These are phyloP conservation scores for Acrossocheilus fasciatus DNA, from an alignment of 2,797 vertebrate species.

Conservation along the genomic window DNA sequence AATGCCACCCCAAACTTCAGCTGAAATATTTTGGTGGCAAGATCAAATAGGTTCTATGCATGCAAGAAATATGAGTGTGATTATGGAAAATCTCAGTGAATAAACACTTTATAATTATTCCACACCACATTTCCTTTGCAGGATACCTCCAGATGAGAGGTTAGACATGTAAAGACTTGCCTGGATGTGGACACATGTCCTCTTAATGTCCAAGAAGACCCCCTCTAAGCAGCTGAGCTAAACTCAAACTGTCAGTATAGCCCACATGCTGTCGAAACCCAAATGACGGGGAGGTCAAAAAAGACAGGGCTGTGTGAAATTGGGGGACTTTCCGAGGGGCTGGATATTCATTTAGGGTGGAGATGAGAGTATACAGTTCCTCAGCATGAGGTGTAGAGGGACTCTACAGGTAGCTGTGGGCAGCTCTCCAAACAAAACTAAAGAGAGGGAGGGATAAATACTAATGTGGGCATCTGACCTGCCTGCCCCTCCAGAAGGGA, in stretches of 20 bases:
- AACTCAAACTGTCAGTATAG: conserved; percentile 75
- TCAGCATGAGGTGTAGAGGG: conserved; percentile 41
- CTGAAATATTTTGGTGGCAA: not conserved
- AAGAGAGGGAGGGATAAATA: conserved; percentile 60
- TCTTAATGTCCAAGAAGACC: conserved; percentile 74
- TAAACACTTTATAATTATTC: conserved; percentile 6
- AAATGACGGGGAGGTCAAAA: conserved; percentile 66
- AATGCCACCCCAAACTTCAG: not conserved
- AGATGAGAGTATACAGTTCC: conserved; percentile 52
- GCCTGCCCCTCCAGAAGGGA: not conserved
- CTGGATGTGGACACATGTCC: conserved; percentile 74
- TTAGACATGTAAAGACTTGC: conserved; percentile 76
- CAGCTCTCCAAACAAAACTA: conserved; percentile 49
- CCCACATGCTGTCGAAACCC: conserved; percentile 72
- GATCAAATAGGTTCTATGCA: not conserved
- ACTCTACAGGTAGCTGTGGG: conserved; percentile 65
- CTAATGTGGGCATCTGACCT: conserved; percentile 64
- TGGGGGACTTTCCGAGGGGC: conserved; percentile 72
- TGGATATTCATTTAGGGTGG: conserved; percentile 70
- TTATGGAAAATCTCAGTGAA: conserved; percentile 1
- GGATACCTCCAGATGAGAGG: conserved; percentile 64
- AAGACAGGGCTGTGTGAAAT: conserved; percentile 67
- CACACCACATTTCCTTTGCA: conserved; percentile 17
- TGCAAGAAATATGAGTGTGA: not conserved
- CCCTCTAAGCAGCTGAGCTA: conserved; percentile 74